A percentile compares a stretch with the other conserved stretches of the same genome.
Conservation (phyloP, 2,888 invertebrate species). For the Hirudinaria manillensis region DNA sequence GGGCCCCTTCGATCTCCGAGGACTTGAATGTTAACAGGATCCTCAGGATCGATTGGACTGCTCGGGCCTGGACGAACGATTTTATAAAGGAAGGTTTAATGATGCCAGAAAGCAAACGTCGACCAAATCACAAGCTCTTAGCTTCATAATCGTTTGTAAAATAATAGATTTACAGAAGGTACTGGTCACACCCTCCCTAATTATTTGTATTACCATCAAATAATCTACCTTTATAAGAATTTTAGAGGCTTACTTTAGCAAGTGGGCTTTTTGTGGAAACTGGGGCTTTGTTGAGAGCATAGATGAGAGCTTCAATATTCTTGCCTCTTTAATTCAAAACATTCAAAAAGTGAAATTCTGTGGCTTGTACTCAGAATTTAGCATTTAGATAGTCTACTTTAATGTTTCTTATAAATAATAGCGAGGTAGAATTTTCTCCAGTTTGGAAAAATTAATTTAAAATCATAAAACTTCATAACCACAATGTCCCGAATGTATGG, state of each 20-base stretch:
- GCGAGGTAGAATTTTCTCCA: too few relatives aligned
- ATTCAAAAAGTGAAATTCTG: neutral
- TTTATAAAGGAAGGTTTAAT: neutral
- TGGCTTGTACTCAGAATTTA: neutral
- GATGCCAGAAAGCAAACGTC: neutral
- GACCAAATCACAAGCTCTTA: neutral
- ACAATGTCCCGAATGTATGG: too few relatives aligned
- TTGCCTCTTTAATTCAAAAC: neutral
- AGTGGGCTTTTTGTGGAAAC: constrained; percentile 71
- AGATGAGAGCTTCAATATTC: constrained; percentile 18
- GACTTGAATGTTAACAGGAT: constrained; percentile 87
- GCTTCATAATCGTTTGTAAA: neutral
- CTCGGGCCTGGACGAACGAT: constrained; percentile 67
- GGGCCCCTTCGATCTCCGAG: constrained; percentile 84
- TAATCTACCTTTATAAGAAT: too few relatives aligned
- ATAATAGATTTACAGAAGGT: neutral
- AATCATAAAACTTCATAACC: too few relatives aligned
- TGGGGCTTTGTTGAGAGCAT: constrained; percentile 71
- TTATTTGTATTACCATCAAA: too few relatives aligned
- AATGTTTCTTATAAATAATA: too few relatives aligned
- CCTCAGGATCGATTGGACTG: constrained; percentile 73
- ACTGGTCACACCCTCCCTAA: neutral
- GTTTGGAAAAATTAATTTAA: too few relatives aligned
- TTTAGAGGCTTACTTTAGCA: constrained; percentile 50
- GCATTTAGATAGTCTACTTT: neutral